A percentile compares a stretch with the other conserved stretches of the same genome.
Evolutionary conservation across 2,113 vertebrate genomes (phyloP).

Genomic region (Rhea americana): DNA sequence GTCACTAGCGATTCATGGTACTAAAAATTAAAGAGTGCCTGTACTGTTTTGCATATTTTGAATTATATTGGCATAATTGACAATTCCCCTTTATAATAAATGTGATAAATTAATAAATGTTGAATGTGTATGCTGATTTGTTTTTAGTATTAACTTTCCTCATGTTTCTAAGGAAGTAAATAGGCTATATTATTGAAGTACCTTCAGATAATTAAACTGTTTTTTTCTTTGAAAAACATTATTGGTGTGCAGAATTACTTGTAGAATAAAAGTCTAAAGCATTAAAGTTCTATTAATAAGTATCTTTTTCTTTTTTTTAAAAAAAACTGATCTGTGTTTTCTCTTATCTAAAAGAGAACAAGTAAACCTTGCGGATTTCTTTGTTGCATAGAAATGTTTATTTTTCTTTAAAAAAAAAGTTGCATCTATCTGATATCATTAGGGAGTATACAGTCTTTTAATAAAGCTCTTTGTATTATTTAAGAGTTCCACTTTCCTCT

Average conservation of each 20-base stretch:
- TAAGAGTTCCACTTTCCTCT: not conserved
- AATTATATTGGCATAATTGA: slow-evolving; percentile 60
- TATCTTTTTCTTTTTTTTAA: not conserved
- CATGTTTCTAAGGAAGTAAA: slow-evolving; percentile 31
- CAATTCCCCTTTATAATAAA: slow-evolving; percentile 66
- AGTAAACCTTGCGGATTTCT: not conserved
- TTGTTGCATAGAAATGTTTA: not conserved
- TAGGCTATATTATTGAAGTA: slow-evolving; percentile 50
- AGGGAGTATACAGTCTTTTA: not conserved
- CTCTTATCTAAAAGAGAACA: not conserved
- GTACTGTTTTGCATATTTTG: slow-evolving; percentile 52
- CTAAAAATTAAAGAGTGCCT: slow-evolving; percentile 58
- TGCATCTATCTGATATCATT: not conserved
- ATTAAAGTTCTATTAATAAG: not conserved
- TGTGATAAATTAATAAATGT: slow-evolving; percentile 49
- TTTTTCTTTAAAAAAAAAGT: not conserved
- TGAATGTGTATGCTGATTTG: slow-evolving; percentile 56
- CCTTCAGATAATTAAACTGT: slow-evolving; percentile 16
- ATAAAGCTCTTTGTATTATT: not conserved
- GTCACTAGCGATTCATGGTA: slow-evolving; percentile 34
- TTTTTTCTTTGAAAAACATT: not conserved
- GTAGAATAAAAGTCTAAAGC: not conserved
- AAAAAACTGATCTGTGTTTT: not conserved
- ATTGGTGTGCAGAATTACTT: not conserved
- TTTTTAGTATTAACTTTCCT: slow-evolving; percentile 40